A percentile compares a stretch with the other conserved stretches of the same genome.
phyloP scores from a whole-genome alignment of 2,888 invertebrate genomes.

The Tridacna gigas region DNA sequence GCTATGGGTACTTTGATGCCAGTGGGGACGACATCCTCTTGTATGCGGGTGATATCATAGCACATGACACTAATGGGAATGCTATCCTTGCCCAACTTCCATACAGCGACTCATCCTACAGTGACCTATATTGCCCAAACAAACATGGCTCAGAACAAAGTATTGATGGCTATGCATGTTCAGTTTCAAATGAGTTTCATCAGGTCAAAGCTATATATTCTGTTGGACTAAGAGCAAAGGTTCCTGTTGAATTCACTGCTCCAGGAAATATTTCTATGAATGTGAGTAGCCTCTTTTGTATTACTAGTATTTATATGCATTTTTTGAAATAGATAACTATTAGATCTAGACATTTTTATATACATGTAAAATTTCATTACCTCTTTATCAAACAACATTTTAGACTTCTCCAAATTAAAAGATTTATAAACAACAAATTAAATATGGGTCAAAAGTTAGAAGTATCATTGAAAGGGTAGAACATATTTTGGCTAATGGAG shows the following conservation, averaged over 20 bases:
- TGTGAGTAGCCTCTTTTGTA: conserved; percentile 19
- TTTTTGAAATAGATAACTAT: no score
- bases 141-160: not conserved
- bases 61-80: conserved; percentile 52
- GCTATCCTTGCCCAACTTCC: conserved; percentile 41
- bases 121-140: conserved; percentile 41
- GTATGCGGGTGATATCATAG: conserved; percentile 71
- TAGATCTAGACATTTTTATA: no score
- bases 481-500: no score
- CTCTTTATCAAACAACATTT: no score
- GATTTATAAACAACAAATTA: no score
- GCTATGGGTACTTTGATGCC: conserved; percentile 6
- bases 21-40: conserved; percentile 23
- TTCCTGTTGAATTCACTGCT: conserved; percentile 57
- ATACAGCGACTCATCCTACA: not conserved
- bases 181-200: conserved; percentile 8
- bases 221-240: conserved; percentile 8
- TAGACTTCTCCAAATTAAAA: no score
- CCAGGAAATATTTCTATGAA: conserved; percentile 49
- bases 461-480: no score
- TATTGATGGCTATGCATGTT: conserved; percentile 9
- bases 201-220: conserved; percentile 37
- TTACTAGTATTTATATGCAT: no score
- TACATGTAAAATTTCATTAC: no score
- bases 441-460: no score